Percentiles rank a stretch among this genome's conserved stretches.
Conservation (phyloP, 2,113 vertebrate genomes). For the Barbus barbus region DNA sequence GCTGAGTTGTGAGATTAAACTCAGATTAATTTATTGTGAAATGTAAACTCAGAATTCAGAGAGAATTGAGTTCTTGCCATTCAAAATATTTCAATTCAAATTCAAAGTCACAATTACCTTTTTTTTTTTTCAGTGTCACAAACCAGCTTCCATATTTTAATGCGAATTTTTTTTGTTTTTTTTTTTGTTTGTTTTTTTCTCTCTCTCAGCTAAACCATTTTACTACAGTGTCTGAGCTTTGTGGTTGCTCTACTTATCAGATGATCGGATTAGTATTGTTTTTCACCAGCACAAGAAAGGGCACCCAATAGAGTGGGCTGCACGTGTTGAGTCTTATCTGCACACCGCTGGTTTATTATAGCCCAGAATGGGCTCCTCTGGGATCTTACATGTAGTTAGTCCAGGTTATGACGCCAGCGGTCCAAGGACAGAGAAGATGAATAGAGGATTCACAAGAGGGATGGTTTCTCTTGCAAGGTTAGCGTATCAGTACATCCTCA, state of each 20-base stretch:
- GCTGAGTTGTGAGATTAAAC: too few relatives aligned
- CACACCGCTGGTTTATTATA: conserved; percentile 7
- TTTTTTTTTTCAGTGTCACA: too few relatives aligned
- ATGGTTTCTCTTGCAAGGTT: conserved; percentile 11
- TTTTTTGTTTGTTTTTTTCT: too few relatives aligned
- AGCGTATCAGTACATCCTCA: conserved; percentile 4
- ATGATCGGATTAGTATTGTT: background rate
- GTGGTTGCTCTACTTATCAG: background rate
- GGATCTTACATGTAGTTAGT: conserved; percentile 23
- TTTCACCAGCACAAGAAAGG: background rate
- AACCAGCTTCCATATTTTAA: too few relatives aligned
- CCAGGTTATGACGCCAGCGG: background rate
- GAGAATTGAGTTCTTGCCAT: too few relatives aligned
- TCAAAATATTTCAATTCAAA: too few relatives aligned
- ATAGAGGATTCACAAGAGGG: conserved; percentile 3
- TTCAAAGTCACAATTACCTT: too few relatives aligned
- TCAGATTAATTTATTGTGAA: too few relatives aligned
- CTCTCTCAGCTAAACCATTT: background rate
- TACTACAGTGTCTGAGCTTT: background rate
- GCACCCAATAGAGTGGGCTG: background rate
- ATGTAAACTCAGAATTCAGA: too few relatives aligned
- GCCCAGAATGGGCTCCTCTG: background rate
- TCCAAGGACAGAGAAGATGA: conserved; percentile 29
- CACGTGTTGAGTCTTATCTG: background rate
- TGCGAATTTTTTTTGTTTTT: too few relatives aligned